Evolutionary conservation across 2,797 vertebrate genomes (phyloP), one percentile per base, ranked within the genome.

Genomic region (Pipistrellus nathusii): DNA sequence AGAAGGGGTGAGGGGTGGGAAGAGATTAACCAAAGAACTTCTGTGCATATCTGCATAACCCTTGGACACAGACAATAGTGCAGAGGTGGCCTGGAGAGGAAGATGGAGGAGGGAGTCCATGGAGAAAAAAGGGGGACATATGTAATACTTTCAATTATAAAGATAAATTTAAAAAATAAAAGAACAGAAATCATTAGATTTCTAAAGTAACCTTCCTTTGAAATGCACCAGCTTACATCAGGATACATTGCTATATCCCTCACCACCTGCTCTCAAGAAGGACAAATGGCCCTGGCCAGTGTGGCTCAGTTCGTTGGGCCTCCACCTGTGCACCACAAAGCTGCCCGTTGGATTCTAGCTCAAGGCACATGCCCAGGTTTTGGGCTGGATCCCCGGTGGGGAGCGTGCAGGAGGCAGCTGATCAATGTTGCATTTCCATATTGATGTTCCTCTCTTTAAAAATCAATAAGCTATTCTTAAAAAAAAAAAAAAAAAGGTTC

Each of bases 121-220:
- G 59, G 5, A 27, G 27, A 7, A 30, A 30, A 59, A 62, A 14
- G 57, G 12, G 25, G 12, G 5, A 62, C 27, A 62, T 30, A 13
- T 62, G 59, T 62, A 62, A 62, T 62, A 62, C 59, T 62, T 62
- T 62, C 59, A 30, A 62, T 2, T 13, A 14, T 30, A 62, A 62
- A 62, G 57, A 27, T 59, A 12, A 59, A 13, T 30, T 27, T 14
- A 13, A 62, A 62, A 59, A 41, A 41, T 6, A 14, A 62, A 62
- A 30, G 59, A 62, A 30, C 59, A 62, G 59, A 62, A 62, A 30
- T 62, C 59, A 62, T 62, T 27, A 13, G 17, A 73, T 86, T 81
- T 78, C 59, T 76, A 69, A 90, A 92, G 75, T 91, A 64, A 66
- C 51, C 38, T 88, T 88, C 66, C 75, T 92, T 84, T 71, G 21